These are phyloP conservation scores for Poeciliopsis turneri DNA, from an alignment of 2,797 vertebrate species.

Conservation along the genomic window DNA sequence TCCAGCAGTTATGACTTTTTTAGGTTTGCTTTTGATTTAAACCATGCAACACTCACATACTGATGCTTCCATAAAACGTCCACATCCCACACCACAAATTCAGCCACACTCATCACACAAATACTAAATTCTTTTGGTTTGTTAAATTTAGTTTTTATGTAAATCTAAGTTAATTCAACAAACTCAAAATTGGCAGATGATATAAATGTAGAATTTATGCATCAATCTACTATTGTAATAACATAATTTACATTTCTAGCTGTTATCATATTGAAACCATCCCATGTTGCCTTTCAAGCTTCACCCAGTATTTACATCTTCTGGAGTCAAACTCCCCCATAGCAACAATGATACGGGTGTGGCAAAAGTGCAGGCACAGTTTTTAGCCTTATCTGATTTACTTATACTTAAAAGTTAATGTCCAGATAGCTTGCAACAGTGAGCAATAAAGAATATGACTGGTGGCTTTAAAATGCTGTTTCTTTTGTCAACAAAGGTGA, in stretches of 20 bases:
- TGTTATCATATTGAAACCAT: neutral
- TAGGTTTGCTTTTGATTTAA: neutral
- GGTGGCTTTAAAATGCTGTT: neutral
- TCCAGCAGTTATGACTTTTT: neutral
- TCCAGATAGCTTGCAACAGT: conserved; percentile 6
- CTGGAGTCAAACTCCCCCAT: conserved; percentile 13
- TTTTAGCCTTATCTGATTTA: conserved; percentile 5
- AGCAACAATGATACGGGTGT: conserved; percentile 9
- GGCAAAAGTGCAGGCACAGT: conserved; percentile 6
- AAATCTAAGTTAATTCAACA: neutral
- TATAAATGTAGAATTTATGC: neutral
- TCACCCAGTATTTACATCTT: conserved; percentile 26
- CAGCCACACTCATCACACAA: neutral
- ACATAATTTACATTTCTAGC: neutral
- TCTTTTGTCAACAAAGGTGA: conserved; percentile 1
- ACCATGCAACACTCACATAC: neutral
- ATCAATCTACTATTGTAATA: neutral
- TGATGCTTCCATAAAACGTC: neutral
- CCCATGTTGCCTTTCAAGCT: neutral
- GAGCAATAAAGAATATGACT: neutral
- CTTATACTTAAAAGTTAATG: neutral
- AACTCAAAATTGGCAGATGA: neutral
- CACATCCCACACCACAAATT: neutral
- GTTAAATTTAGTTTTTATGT: neutral
- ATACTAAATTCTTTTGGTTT: neutral